Evolutionary conservation across 2,797 vertebrate species (phyloP).

Genomic region (Synanceia verrucosa): DNA sequence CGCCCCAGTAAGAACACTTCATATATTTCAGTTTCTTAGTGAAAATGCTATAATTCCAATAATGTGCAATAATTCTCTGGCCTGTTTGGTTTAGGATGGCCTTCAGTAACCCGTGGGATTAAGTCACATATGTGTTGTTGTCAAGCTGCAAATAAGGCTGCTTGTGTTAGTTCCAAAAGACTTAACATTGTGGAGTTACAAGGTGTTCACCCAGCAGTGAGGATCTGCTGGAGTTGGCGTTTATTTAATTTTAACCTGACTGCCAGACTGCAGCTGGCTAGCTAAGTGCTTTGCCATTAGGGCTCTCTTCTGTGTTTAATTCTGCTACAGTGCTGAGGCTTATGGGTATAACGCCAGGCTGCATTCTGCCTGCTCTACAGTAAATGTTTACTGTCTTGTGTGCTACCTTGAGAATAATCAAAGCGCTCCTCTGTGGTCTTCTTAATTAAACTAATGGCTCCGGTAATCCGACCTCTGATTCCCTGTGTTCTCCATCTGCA

Average conservation of each 20-base stretch:
- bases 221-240: slow-evolving; percentile 57
- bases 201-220: slow-evolving; percentile 54
- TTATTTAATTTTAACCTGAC: slow-evolving; percentile 68
- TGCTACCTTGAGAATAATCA: slow-evolving; percentile 47
- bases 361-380: slow-evolving; percentile 39
- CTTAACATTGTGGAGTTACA: slow-evolving; percentile 26
- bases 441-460: slow-evolving; percentile 54
- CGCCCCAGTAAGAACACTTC: neutral
- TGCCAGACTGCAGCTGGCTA: slow-evolving; percentile 63
- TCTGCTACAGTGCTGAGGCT: slow-evolving; percentile 48
- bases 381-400: slow-evolving; percentile 56
- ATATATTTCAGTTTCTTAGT: neutral
- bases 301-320: slow-evolving; percentile 63
- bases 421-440: slow-evolving; percentile 32
- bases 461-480: slow-evolving; percentile 40
- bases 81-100: neutral
- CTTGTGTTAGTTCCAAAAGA: slow-evolving; percentile 32
- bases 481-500: slow-evolving; percentile 72
- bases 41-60: slow-evolving; percentile 1
- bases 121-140: slow-evolving; percentile 7
- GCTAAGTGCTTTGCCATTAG: slow-evolving; percentile 70
- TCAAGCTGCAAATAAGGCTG: slow-evolving; percentile 28
- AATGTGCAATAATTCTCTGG: neutral
- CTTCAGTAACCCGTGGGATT: slow-evolving; percentile 15
- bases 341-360: slow-evolving; percentile 46